Evolutionary conservation across 2,888 invertebrate genomes (phyloP), one percentile per base, ranked within the genome.

Genomic region (Pseudolycoriella hygida): DNA sequence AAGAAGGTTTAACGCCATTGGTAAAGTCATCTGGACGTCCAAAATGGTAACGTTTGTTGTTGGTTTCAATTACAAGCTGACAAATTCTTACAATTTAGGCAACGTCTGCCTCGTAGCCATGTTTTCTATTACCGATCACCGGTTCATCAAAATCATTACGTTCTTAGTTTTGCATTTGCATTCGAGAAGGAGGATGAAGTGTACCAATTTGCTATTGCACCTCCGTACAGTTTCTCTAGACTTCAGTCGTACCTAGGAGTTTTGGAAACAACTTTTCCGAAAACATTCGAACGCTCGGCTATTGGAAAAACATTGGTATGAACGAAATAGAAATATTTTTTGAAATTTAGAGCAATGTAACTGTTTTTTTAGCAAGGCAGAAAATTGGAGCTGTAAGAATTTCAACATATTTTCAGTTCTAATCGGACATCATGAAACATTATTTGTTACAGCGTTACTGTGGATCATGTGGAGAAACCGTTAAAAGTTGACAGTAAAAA

Each of bases 111-210:
- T 1, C 76, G 81, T 50, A 76, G 83, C 40, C 72, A 89, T 59
- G 82, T 94, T 0, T 96, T 88, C 66, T 96, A 92, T 62, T 92
- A 94, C 67, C 79, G 83, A 52, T 96, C 94, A 2, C 69, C 82
- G 10, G 74, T 78, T 48, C 96, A 98, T 64, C 79, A 83, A 53
- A 84, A 86, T 47, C 85, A 94, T 54, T 89, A 92, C 62, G 82
- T 97, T 25, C 71, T 97, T 48, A 93, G 90, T 56, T 83, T 97
- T 60, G 83, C 89, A 0, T 96, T 96, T 61, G 82, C 83, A 18
- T 97, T 98, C 60, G 96, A 96, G 63, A 78, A 79, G 46, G 93
- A 94, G 60, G 90, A 92, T 53, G 94, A 96, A 57, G 77, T 89
- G 2, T 96, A 92, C 60, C 94, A 96, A 60, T 97, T 98, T 66